Conservation (phyloP, 2,797 vertebrate genomes). For the Acomys russatus region DNA sequence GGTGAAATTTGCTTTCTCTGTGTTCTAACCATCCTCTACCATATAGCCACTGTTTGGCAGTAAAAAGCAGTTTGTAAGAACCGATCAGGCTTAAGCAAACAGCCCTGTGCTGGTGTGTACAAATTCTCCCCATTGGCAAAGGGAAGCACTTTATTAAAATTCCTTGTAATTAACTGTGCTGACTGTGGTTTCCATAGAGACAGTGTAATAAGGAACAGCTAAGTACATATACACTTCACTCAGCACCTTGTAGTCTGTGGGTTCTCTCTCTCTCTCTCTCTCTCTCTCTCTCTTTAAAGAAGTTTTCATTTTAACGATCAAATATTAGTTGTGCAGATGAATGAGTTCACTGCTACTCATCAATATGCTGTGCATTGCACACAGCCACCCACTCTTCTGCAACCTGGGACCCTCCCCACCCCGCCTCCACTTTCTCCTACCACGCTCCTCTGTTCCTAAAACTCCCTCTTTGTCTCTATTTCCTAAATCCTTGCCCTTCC, state of each 20-base stretch:
- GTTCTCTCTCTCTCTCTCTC: neutral
- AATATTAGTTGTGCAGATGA: neutral
- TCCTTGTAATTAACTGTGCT: slow-evolving; percentile 29
- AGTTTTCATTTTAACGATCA: neutral
- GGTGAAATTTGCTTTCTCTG: slow-evolving; percentile 62
- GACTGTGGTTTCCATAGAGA: slow-evolving; percentile 27
- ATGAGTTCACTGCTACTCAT: neutral
- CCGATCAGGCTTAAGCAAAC: slow-evolving; percentile 44
- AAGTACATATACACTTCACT: neutral
- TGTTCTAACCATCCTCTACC: slow-evolving; percentile 57
- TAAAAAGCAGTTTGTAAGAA: slow-evolving; percentile 67
- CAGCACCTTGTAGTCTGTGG: neutral
- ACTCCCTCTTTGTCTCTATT: neutral
- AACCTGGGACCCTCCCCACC: neutral
- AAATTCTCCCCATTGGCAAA: slow-evolving; percentile 50
- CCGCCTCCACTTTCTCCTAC: no score
- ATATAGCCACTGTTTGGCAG: slow-evolving; percentile 34
- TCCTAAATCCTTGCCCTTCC: neutral
- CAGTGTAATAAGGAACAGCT: neutral
- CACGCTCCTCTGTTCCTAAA: neutral
- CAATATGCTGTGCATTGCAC: neutral
- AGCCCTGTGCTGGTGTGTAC: slow-evolving; percentile 40
- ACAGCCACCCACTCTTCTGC: neutral
- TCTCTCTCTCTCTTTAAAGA: no score
- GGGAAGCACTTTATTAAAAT: slow-evolving; percentile 66